Evolutionary conservation across 2,113 vertebrate genomes (phyloP).

Genomic region (Myxocyprinus asiaticus): DNA sequence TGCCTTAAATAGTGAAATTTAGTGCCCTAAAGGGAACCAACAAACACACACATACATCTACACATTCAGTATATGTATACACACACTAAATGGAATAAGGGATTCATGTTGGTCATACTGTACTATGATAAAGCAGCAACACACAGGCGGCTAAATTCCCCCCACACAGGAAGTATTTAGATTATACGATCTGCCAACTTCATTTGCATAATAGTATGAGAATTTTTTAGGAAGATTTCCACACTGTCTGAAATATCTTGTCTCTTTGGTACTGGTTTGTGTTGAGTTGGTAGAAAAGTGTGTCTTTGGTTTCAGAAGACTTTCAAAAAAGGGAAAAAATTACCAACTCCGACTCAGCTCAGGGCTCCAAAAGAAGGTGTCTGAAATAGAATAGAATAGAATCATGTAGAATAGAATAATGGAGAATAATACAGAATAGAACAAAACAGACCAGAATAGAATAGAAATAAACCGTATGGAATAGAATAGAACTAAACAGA

Average conservation of each 20-base stretch:
- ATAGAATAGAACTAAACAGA: too few species aligned
- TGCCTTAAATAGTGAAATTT: conserved; percentile 27
- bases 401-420: too few species aligned
- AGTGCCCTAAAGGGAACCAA: neutral
- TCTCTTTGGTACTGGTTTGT: neutral
- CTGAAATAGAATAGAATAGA: too few species aligned
- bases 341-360: too few species aligned
- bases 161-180: conserved; percentile 40
- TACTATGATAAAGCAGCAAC: neutral
- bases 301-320: neutral
- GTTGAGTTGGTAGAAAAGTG: too few species aligned
- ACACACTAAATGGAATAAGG: conserved; percentile 8
- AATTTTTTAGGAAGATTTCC: conserved; percentile 41
- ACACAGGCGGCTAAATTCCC: neutral
- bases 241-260: conserved; percentile 24
- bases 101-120: neutral
- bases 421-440: too few species aligned
- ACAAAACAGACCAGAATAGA: too few species aligned
- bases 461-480: too few species aligned
- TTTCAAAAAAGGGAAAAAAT: too few species aligned
- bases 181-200: conserved; percentile 46
- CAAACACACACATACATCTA: too few species aligned
- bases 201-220: conserved; percentile 49
- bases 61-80: neutral
- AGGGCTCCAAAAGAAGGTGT: too few species aligned